A percentile compares a stretch with the other conserved stretches of the same genome.
These are phyloP conservation scores for Drosophila pseudotalamancana DNA, from an alignment of 2,888 invertebrate genomes.

Conservation along the genomic window DNA sequence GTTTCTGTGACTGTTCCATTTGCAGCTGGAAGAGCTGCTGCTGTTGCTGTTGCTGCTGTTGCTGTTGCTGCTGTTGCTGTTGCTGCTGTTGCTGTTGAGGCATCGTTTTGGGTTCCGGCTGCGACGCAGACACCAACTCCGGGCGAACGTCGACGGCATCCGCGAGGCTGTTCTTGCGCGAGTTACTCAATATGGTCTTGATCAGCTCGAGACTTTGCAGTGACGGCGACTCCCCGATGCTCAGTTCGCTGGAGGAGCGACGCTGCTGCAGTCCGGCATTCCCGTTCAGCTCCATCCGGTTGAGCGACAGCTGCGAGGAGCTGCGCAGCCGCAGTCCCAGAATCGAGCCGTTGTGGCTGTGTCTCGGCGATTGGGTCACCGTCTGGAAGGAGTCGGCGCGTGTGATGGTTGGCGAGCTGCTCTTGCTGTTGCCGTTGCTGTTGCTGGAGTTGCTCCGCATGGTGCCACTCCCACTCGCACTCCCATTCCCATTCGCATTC, in stretches of 20 bases:
- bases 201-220: slow-evolving; percentile 84
- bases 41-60: no score
- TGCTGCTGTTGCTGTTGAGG: slow-evolving; percentile 13
- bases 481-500: background rate
- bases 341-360: slow-evolving; percentile 3
- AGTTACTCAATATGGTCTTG: slow-evolving; percentile 82
- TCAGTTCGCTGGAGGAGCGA: slow-evolving; percentile 83
- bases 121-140: background rate
- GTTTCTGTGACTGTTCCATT: slow-evolving; percentile 5
- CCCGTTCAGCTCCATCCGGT: slow-evolving; percentile 66
- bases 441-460: background rate
- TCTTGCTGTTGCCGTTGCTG: slow-evolving; percentile 28
- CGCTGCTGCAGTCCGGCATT: slow-evolving; percentile 60
- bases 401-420: slow-evolving; percentile 41
- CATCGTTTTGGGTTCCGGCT: slow-evolving; percentile 40
- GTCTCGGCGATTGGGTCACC: slow-evolving; percentile 6
- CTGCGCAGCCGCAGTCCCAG: slow-evolving; percentile 63
- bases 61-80: no score
- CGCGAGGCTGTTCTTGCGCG: slow-evolving; percentile 82
- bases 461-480: background rate
- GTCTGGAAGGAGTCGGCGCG: slow-evolving; percentile 83
- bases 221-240: slow-evolving; percentile 84
- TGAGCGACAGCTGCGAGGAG: slow-evolving; percentile 82
- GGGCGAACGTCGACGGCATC: slow-evolving; percentile 53
- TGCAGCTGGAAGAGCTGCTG: background rate